Evolutionary conservation across 2,797 vertebrate species (phyloP).

Genomic region (Acanthopagrus latus): DNA sequence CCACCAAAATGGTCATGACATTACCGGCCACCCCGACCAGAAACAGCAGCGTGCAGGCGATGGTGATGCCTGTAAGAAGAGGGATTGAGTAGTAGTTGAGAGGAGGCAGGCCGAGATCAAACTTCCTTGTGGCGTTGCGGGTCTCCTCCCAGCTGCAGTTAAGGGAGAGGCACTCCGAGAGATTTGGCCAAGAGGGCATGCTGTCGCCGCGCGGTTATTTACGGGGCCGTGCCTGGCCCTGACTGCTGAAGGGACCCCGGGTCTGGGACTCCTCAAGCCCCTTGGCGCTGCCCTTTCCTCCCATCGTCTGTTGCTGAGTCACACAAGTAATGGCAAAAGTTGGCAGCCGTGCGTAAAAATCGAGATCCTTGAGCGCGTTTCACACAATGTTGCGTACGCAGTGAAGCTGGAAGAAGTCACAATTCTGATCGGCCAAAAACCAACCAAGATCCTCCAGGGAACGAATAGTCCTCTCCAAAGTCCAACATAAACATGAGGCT

Average conservation of each 20-base stretch:
- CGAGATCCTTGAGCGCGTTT: slow-evolving; percentile 12
- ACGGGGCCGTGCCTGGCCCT: slow-evolving; percentile 61
- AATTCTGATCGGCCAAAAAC: background rate
- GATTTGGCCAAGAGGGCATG: slow-evolving; percentile 81
- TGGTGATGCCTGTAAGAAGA: slow-evolving; percentile 90
- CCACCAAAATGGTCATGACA: slow-evolving; percentile 95
- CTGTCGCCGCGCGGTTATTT: slow-evolving; percentile 65
- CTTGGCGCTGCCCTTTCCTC: slow-evolving; percentile 2
- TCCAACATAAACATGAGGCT: background rate
- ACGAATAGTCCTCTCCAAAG: background rate
- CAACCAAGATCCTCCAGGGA: background rate
- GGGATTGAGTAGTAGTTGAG: slow-evolving; percentile 89
- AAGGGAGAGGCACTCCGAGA: slow-evolving; percentile 78
- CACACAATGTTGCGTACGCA: background rate
- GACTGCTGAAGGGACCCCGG: slow-evolving; percentile 40
- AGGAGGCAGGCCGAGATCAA: slow-evolving; percentile 73
- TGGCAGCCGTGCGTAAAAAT: slow-evolving; percentile 59
- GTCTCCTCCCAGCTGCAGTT: slow-evolving; percentile 85
- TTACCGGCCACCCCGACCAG: slow-evolving; percentile 92
- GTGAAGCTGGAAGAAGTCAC: background rate
- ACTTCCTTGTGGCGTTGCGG: slow-evolving; percentile 60
- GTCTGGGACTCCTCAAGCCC: slow-evolving; percentile 50
- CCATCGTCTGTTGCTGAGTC: slow-evolving; percentile 35
- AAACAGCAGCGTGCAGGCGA: slow-evolving; percentile 91
- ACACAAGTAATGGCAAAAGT: background rate